These are phyloP conservation scores for Glaucomys volans DNA, from an alignment of 2,113 vertebrate genomes.

Conservation along the genomic window DNA sequence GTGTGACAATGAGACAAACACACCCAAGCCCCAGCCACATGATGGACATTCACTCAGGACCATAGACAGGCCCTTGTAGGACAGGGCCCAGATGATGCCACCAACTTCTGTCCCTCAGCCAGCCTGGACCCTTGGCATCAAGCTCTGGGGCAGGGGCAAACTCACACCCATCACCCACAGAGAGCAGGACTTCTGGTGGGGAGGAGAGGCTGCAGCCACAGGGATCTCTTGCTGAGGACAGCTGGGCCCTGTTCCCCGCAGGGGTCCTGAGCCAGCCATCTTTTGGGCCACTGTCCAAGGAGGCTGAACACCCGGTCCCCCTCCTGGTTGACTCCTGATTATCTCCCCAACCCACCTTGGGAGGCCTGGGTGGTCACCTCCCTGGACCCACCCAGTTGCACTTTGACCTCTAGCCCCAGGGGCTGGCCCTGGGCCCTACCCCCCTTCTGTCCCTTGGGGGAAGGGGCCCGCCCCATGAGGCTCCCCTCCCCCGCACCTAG, in stretches of 20 bases:
- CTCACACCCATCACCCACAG: background rate
- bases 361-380: background rate
- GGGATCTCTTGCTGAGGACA: background rate
- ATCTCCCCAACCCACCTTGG: background rate
- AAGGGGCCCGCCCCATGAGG: background rate
- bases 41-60: background rate
- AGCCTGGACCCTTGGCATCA: background rate
- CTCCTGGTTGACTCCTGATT: background rate
- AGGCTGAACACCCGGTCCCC: background rate
- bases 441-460: constrained; percentile 26
- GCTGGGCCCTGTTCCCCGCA: constrained; percentile 39
- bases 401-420: background rate
- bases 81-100: background rate
- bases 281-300: background rate
- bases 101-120: background rate
- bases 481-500: background rate
- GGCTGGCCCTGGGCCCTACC: background rate
- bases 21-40: background rate
- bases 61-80: background rate
- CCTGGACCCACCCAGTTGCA: fast-evolving
- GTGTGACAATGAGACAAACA: background rate
- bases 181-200: background rate
- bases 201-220: background rate
- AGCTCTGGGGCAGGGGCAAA: background rate
- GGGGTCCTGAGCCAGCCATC: background rate